phyloP scores from a whole-genome alignment of 1,140 invertebrate species.

The Aphaenogaster floridana region DNA sequence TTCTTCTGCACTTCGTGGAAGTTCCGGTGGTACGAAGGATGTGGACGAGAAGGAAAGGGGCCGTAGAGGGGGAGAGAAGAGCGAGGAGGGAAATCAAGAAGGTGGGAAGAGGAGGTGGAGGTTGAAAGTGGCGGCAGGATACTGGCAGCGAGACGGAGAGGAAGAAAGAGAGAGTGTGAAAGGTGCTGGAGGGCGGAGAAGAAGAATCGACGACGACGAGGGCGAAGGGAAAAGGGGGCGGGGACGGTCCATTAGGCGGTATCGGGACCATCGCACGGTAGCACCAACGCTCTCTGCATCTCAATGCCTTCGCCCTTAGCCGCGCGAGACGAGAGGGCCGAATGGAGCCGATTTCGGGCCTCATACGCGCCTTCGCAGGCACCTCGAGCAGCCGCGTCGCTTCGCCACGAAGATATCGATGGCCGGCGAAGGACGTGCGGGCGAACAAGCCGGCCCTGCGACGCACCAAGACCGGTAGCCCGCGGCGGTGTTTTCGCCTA shows the following conservation, averaged over 20 bases:
- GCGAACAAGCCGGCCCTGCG: conserved; percentile 77
- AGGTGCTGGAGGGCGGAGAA: conserved; percentile 73
- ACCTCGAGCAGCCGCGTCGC: conserved; percentile 5
- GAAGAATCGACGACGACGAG: conserved; percentile 75
- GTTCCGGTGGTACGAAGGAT: conserved; percentile 44
- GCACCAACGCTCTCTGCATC: conserved; percentile 87
- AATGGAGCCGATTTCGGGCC: conserved; percentile 74
- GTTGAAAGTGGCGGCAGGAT: conserved; percentile 70
- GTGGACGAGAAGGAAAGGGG: conserved; percentile 33
- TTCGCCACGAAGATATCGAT: conserved; percentile 63
- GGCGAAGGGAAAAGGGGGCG: conserved; percentile 76
- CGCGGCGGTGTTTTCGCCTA: conserved; percentile 82
- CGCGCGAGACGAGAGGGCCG: conserved; percentile 67
- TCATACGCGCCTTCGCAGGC: conserved; percentile 46
- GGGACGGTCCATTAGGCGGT: conserved; percentile 87
- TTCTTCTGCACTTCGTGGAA: conserved; percentile 63
- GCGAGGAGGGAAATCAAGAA: conserved; percentile 46
- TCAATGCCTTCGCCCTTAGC: conserved; percentile 82
- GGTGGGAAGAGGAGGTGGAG: conserved; percentile 39
- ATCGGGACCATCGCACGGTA: conserved; percentile 87
- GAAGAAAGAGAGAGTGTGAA: conserved; percentile 61
- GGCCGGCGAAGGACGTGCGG: conserved; percentile 59
- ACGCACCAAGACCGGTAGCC: conserved; percentile 84
- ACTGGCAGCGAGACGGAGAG: conserved; percentile 47
- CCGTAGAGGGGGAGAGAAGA: too few species aligned